Conservation (phyloP, 2,797 vertebrate species). For the Liparis tanakae region DNA sequence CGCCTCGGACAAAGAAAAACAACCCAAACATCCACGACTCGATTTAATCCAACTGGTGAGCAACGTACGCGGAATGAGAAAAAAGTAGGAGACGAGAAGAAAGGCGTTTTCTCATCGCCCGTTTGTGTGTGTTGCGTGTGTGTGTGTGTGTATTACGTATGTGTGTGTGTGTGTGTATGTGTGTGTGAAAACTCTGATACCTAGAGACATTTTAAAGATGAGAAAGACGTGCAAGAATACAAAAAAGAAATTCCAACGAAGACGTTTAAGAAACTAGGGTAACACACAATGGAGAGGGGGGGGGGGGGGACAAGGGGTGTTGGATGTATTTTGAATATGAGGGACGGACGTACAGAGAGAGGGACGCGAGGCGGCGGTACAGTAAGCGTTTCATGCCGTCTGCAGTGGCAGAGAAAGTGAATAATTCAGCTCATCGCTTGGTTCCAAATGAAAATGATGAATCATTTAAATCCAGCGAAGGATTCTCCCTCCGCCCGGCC, state of each 20-base stretch:
- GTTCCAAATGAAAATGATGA: slow-evolving; percentile 81
- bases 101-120: slow-evolving; percentile 19
- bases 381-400: slow-evolving; percentile 76
- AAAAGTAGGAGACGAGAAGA: slow-evolving; percentile 53
- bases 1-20: slow-evolving; percentile 77
- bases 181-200: slow-evolving; percentile 1
- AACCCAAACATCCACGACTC: slow-evolving; percentile 74
- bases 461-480: slow-evolving; percentile 79
- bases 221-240: slow-evolving; percentile 47
- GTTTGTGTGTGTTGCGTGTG: slow-evolving; percentile 20
- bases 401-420: slow-evolving; percentile 73
- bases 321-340: slow-evolving; percentile 51
- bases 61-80: slow-evolving; percentile 66
- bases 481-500: slow-evolving; percentile 67
- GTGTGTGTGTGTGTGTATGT: slow-evolving; percentile 3
- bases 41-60: slow-evolving; percentile 71
- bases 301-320: slow-evolving; percentile 10
- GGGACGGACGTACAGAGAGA: slow-evolving; percentile 48
- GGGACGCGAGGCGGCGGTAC: slow-evolving; percentile 71
- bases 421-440: slow-evolving; percentile 79
- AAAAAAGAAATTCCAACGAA: slow-evolving; percentile 42
- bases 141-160: slow-evolving; percentile 20
- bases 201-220: slow-evolving; percentile 39
- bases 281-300: slow-evolving; percentile 23
- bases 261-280: slow-evolving; percentile 34